Conservation (phyloP, 2,888 invertebrate genomes). For the Chirona hameri region DNA sequence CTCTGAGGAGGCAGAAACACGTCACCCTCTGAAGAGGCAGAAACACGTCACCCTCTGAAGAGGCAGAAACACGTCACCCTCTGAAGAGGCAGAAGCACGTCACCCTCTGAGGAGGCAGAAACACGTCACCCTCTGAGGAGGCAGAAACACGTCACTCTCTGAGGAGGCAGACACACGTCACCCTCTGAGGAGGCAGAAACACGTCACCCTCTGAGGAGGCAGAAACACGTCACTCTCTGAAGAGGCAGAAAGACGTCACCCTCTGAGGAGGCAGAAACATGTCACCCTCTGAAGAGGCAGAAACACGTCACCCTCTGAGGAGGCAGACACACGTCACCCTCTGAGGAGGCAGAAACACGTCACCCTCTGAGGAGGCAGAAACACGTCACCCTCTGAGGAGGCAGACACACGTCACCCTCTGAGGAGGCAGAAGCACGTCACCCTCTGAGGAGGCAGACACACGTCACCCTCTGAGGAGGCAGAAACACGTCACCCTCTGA, state of each 20-base stretch:
- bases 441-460: no score
- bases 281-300: conserved; percentile 64
- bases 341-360: conserved; percentile 54
- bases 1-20: conserved; percentile 55
- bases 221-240: conserved; percentile 58
- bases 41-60: background rate
- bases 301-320: background rate
- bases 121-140: conserved; percentile 62
- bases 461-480: conserved; percentile 62
- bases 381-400: conserved; percentile 62
- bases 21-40: conserved; percentile 64
- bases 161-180: conserved; percentile 48
- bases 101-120: conserved; percentile 59
- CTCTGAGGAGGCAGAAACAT: conserved; percentile 55
- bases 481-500: conserved; percentile 58
- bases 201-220: conserved; percentile 62
- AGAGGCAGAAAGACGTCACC: conserved; percentile 57
- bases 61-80: no score
- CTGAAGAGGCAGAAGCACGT: conserved; percentile 54
- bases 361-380: conserved; percentile 59
- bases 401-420: conserved; percentile 58
- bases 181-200: no score
- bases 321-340: no score
- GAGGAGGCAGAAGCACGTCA: conserved; percentile 48
- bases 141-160: conserved; percentile 58